phyloP scores from a whole-genome alignment of 2,888 invertebrate genomes.

The Rhamphomyia laevipes region DNA sequence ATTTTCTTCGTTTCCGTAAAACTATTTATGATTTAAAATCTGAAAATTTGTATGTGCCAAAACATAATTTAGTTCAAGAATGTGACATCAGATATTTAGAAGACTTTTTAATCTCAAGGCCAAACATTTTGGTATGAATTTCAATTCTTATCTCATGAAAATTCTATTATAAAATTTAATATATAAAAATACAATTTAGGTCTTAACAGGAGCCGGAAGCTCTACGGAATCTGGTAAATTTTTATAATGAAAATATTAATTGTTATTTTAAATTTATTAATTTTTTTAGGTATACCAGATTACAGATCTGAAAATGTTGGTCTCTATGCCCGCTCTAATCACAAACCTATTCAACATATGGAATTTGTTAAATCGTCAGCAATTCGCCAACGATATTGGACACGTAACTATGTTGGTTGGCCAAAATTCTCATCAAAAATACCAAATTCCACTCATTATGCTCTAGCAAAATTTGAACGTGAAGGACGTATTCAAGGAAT shows the following conservation, averaged over 20 bases:
- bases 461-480: conserved; percentile 61
- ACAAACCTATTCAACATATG: conserved; percentile 74
- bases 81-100: conserved; percentile 41
- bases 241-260: background rate
- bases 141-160: too few relatives aligned
- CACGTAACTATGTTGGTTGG: conserved; percentile 92
- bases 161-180: too few relatives aligned
- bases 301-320: conserved; percentile 89
- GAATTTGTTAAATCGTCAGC: conserved; percentile 63
- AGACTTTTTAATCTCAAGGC: conserved; percentile 29
- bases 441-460: conserved; percentile 70
- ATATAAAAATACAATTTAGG: conserved; percentile 10
- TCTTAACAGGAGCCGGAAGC: conserved; percentile 85
- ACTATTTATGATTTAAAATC: conserved; percentile 14
- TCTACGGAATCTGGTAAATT: conserved; percentile 80
- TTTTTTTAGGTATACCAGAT: conserved; percentile 73
- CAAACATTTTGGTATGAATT: conserved; percentile 45
- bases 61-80: conserved; percentile 50
- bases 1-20: conserved; percentile 18
- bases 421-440: conserved; percentile 61
- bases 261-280: background rate
- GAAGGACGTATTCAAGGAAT: conserved; percentile 40
- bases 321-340: conserved; percentile 72
- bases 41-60: conserved; percentile 53
- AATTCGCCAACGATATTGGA: conserved; percentile 81